Conservation (phyloP, 2,113 vertebrate genomes). For the Mionectes macconnelli region DNA sequence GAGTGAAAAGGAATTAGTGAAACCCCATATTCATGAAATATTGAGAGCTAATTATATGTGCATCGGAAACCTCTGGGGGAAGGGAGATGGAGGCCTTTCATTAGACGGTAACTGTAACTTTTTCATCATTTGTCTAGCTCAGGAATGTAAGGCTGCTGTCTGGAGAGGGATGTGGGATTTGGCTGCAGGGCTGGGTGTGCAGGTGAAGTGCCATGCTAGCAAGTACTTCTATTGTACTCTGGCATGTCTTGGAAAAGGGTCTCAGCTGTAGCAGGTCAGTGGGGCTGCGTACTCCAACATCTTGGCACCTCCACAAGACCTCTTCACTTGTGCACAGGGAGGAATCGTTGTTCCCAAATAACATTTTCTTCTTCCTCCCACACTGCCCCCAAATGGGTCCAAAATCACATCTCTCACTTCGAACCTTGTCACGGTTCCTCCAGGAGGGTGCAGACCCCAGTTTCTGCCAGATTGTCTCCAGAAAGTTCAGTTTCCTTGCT, state of each 20-base stretch:
- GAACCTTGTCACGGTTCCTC: rapidly evolving
- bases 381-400: background rate
- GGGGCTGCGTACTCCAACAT: background rate
- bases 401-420: rapidly evolving
- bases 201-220: slow-evolving; percentile 40
- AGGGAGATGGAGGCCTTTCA: slow-evolving; percentile 70
- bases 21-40: slow-evolving; percentile 59
- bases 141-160: slow-evolving; percentile 66
- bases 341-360: background rate
- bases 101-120: slow-evolving; percentile 66
- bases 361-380: background rate
- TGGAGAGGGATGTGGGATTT: slow-evolving; percentile 64
- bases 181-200: slow-evolving; percentile 68
- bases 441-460: background rate
- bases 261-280: background rate
- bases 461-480: background rate
- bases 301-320: rapidly evolving
- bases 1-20: slow-evolving; percentile 67
- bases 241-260: background rate
- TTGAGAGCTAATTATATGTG: slow-evolving; percentile 68
- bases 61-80: slow-evolving; percentile 67
- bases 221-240: slow-evolving; percentile 20
- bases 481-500: background rate
- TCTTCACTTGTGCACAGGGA: background rate
- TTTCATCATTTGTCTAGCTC: slow-evolving; percentile 70